Conservation (phyloP, 2,113 vertebrate species). For the Colius striatus region DNA sequence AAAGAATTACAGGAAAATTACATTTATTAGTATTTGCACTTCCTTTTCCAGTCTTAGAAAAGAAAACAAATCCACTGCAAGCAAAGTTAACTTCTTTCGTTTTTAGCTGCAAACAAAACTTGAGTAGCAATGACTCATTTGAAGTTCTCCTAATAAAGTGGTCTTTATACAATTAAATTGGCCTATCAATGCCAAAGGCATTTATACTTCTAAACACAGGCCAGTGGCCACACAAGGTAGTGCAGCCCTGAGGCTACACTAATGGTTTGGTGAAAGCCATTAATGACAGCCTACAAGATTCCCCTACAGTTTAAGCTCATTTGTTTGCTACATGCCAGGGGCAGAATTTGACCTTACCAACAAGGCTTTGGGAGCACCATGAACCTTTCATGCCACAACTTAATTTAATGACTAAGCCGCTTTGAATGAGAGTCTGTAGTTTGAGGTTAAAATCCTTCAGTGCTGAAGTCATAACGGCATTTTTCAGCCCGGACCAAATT, state of each 20-base stretch:
- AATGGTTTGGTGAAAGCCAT: slow-evolving; percentile 13
- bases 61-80: not conserved
- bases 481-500: slow-evolving; percentile 23
- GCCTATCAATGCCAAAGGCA: not conserved
- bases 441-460: slow-evolving; percentile 40
- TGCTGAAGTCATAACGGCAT: not conserved
- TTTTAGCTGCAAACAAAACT: not conserved
- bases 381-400: slow-evolving; percentile 29
- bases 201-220: not conserved
- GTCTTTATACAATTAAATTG: slow-evolving; percentile 42
- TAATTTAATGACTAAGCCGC: not conserved
- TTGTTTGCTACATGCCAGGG: not conserved
- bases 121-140: not conserved
- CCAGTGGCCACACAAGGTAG: slow-evolving; percentile 30
- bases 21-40: not conserved
- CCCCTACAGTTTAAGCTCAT: slow-evolving; percentile 11
- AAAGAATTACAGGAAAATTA: not conserved
- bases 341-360: slow-evolving; percentile 12
- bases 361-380: slow-evolving; percentile 1
- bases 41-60: not conserved
- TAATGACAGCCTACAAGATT: not conserved
- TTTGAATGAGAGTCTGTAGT: slow-evolving; percentile 11
- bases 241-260: not conserved
- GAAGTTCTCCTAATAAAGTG: not conserved
- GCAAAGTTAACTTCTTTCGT: not conserved